Evolutionary conservation across 35 echinoderm and acorn worm genomes (phyloP).

Genomic region (Diadema setosum): DNA sequence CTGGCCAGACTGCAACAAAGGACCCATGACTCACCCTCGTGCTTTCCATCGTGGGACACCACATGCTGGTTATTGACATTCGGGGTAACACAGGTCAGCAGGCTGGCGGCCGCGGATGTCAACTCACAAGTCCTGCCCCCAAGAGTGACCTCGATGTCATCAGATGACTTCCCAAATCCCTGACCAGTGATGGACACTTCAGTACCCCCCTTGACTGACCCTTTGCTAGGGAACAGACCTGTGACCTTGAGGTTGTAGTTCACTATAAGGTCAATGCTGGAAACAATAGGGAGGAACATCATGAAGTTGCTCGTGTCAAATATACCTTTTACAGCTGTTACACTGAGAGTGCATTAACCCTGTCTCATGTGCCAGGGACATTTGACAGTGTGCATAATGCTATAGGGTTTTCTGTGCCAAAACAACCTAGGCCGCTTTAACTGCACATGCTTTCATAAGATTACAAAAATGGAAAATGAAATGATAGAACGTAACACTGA

Average conservation of each 20-base stretch:
- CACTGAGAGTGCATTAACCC: neutral
- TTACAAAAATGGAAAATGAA: too few relatives aligned
- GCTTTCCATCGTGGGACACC: constrained; percentile 43
- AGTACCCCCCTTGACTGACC: constrained; percentile 50
- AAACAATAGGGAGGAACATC: neutral
- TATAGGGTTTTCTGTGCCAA: neutral
- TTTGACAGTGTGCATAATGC: neutral
- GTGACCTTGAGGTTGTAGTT: constrained; percentile 38
- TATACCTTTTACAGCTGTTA: neutral
- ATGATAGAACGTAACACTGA: too few relatives aligned
- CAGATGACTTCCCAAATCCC: constrained; percentile 45
- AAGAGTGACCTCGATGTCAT: constrained; percentile 12
- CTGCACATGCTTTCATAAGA: too few relatives aligned
- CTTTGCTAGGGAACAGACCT: constrained; percentile 21
- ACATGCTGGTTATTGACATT: neutral
- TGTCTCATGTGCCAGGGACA: too few relatives aligned
- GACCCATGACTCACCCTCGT: constrained; percentile 33
- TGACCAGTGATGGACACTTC: constrained; percentile 31
- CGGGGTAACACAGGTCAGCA: neutral
- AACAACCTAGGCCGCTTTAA: neutral
- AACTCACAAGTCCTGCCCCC: constrained; percentile 18
- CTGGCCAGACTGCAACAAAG: too few relatives aligned
- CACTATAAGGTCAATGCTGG: neutral
- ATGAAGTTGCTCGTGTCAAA: neutral
- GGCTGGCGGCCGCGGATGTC: neutral